A percentile compares a stretch with the other conserved stretches of the same genome.
Conservation (phyloP, 2,888 invertebrate genomes). For the Limnephilus marmoratus region DNA sequence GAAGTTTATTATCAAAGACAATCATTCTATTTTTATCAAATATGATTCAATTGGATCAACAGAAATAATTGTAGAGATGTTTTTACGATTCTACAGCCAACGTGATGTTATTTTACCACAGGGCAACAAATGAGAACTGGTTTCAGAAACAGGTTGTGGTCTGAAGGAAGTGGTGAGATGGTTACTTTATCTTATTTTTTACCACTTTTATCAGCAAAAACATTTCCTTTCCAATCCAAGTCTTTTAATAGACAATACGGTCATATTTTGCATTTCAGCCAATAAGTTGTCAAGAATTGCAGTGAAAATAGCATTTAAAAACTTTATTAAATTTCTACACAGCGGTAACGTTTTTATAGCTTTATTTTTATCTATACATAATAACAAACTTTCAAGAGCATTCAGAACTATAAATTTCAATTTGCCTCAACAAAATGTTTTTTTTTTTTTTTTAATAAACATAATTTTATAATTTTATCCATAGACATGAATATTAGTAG, state of each 20-base stretch:
- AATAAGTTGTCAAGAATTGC: neutral
- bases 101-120: neutral
- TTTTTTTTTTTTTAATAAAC: no score
- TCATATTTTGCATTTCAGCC: neutral
- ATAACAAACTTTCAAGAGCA: no score
- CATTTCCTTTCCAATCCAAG: constrained; percentile 21
- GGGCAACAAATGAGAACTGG: neutral
- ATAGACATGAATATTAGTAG: no score
- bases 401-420: no score
- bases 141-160: constrained; percentile 38
- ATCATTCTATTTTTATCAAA: neutral
- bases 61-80: neutral
- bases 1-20: neutral
- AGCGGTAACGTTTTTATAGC: neutral
- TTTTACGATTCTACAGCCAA: neutral
- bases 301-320: neutral
- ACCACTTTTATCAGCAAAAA: constrained; percentile 5
- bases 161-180: constrained; percentile 33
- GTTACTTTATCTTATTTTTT: constrained; percentile 12
- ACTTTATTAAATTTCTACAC: neutral
- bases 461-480: no score
- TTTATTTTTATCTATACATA: no score
- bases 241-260: neutral
- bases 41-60: neutral
- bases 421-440: no score